Evolutionary conservation across 1,140 invertebrate genomes (phyloP), one percentile per base, ranked within the genome.

Genomic region (Alviniconcha marisindica): DNA sequence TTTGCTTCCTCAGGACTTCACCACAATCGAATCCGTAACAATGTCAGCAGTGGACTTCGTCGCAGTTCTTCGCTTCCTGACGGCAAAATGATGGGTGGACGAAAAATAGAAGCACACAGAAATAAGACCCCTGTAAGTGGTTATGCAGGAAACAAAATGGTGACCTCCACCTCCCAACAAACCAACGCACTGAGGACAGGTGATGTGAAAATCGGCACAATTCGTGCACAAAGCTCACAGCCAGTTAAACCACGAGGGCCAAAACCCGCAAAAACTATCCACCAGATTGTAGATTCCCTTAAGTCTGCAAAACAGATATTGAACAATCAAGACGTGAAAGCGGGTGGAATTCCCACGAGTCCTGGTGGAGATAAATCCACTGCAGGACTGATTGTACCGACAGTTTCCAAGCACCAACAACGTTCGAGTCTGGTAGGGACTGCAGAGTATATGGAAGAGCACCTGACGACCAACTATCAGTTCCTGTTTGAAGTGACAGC

Each of bases 1-100:
- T 95, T 42, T 95, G 95, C 88, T 84, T 86, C 18, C 92, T 91
- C 12, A 87, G 93, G 4, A 95, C 95, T 87, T 44, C 78, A 80
- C 48, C 78, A 66, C 56, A 80, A 80, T 38, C 54, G 60, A 7
- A 80, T 80, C 40, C 56, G 78, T 15, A 80, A 14, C 18, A 28
- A 40, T 40, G 15, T 21, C 60, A 44, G 78, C 38, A 80, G 56
- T 44, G 78, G 33, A 10, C 38, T 63, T 4, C 56, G 78, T 28
- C 36, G 78, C 4, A 44, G 56, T 31, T 28, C 78, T 21, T 80
- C 78, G 7, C 14, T 80, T 5, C 78, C 78, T 14, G 78, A 40
- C 40, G 38, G 56, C 56, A 80, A 69, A 80, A 38, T 42, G 56
- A 28, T 69, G 60, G 21, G 24, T 14, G 14, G 56, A 0, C 15